phyloP scores from a whole-genome alignment of 2,888 invertebrate species.

The Gryllus longicercus region DNA sequence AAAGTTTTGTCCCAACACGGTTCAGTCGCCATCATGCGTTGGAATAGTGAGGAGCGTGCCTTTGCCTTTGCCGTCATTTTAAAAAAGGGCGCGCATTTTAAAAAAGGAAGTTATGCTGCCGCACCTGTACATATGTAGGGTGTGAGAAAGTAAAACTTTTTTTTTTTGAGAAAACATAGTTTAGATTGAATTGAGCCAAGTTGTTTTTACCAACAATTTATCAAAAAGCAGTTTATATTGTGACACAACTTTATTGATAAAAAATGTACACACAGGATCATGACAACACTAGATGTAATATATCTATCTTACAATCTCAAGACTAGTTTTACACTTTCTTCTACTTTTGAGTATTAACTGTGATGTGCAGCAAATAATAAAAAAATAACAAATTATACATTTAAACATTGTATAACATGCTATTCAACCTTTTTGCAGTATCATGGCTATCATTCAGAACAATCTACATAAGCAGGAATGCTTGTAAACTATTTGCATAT shows the following conservation, averaged over 20 bases:
- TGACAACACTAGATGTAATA: neutral
- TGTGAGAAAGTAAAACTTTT: too few relatives aligned
- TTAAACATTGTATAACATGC: neutral
- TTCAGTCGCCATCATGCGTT: too few relatives aligned
- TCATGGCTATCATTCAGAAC: neutral
- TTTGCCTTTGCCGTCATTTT: too few relatives aligned
- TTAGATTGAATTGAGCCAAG: too few relatives aligned
- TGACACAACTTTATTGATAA: neutral
- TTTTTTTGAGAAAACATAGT: too few relatives aligned
- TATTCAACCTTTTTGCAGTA: neutral
- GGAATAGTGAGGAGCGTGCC: too few relatives aligned
- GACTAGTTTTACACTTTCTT: neutral
- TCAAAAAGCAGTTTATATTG: too few relatives aligned
- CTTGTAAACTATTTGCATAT: neutral
- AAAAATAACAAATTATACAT: neutral
- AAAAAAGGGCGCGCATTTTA: too few relatives aligned
- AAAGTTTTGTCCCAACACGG: too few relatives aligned
- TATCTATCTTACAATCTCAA: neutral
- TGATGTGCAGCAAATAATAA: neutral
- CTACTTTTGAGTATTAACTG: neutral
- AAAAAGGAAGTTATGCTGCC: too few relatives aligned
- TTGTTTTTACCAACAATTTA: too few relatives aligned
- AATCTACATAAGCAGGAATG: neutral
- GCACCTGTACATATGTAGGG: too few relatives aligned
- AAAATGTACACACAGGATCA: conserved; percentile 5